Conservation (phyloP, 2,888 invertebrate genomes). For the Pollenia angustigena region DNA sequence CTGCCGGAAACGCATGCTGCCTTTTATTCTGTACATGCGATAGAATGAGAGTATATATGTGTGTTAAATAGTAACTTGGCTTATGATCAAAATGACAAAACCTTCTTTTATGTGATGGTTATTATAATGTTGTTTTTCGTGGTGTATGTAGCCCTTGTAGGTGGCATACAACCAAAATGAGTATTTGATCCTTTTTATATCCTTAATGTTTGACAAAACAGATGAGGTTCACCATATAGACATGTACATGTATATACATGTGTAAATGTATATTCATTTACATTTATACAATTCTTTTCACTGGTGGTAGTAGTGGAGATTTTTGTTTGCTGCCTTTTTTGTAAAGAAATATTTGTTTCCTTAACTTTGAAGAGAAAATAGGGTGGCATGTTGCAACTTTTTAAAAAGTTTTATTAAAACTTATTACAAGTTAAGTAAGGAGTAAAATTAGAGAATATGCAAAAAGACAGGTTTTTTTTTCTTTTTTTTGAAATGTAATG, state of each 20-base stretch:
- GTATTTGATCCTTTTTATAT: constrained; percentile 78
- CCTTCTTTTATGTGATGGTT: constrained; percentile 71
- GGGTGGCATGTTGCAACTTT: background rate
- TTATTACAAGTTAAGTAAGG: background rate
- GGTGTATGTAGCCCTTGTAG: constrained; percentile 44
- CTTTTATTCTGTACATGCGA: constrained; percentile 56
- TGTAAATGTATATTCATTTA: background rate
- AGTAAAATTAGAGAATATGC: background rate
- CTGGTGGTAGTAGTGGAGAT: constrained; percentile 15
- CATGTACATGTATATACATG: background rate
- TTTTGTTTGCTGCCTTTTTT: background rate
- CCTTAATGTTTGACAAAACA: constrained; percentile 77
- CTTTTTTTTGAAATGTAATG: too few relatives aligned
- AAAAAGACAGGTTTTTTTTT: too few relatives aligned
- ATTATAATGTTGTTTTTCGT: constrained; percentile 37
- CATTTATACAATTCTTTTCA: constrained; percentile 4
- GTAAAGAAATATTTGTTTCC: constrained; percentile 1
- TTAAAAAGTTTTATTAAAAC: constrained; percentile 1
- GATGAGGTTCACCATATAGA: constrained; percentile 74
- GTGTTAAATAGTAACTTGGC: constrained; percentile 65
- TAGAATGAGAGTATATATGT: constrained; percentile 60
- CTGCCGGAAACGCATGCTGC: constrained; percentile 69
- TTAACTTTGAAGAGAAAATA: constrained; percentile 30
- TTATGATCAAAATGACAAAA: constrained; percentile 76
- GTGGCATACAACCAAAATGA: constrained; percentile 75